Evolutionary conservation across 2,113 vertebrate genomes (phyloP).

Genomic region (Stomatorhinus ivindoensis): DNA sequence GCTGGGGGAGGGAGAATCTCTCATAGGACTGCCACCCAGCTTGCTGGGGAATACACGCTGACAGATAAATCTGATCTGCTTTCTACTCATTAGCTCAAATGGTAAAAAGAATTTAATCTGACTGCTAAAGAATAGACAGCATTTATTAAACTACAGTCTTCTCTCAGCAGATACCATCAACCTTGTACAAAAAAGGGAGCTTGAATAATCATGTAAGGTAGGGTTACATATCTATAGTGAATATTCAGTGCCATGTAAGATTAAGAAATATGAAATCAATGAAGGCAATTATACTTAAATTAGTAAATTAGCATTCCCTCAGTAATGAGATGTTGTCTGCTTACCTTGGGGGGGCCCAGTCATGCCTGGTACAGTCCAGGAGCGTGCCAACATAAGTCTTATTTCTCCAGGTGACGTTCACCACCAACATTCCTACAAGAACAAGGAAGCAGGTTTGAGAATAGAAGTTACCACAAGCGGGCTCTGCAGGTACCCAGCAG

Average conservation of each 20-base stretch:
- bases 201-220: neutral
- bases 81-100: neutral
- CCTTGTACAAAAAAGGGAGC: neutral
- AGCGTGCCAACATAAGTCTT: constrained; percentile 95
- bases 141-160: neutral
- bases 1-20: neutral
- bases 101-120: neutral
- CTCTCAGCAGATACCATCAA: neutral
- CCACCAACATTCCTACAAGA: constrained; percentile 87
- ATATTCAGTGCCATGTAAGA: neutral
- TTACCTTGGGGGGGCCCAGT: constrained; percentile 97
- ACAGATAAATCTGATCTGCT: neutral
- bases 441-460: constrained; percentile 16
- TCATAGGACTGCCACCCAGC: neutral
- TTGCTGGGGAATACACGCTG: neutral
- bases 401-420: constrained; percentile 98
- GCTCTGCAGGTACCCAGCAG: neutral
- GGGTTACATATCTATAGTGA: neutral
- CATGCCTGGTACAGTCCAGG: constrained; percentile 92
- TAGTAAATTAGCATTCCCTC: neutral
- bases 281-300: neutral
- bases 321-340: constrained; percentile 3
- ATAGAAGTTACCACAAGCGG: neutral
- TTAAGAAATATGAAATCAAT: neutral
- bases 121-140: neutral